Evolutionary conservation across 2,113 vertebrate genomes (phyloP).

Genomic region (Platichthys stellatus): DNA sequence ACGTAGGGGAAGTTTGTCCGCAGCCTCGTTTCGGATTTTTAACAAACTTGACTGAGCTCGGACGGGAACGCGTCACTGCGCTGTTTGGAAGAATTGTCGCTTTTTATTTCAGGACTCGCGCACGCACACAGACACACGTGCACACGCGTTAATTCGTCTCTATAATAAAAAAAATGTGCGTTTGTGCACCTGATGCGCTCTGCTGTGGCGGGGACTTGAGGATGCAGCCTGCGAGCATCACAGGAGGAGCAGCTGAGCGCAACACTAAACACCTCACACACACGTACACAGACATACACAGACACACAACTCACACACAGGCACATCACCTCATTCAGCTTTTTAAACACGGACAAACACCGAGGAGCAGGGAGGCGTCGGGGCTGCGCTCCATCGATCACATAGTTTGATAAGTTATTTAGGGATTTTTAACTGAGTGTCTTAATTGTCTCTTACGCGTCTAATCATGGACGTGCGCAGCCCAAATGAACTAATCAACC

Average conservation of each 20-base stretch:
- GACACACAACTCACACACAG: slow-evolving; percentile 1
- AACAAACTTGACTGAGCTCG: slow-evolving; percentile 56
- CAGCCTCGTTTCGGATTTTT: slow-evolving; percentile 17
- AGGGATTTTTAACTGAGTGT: slow-evolving; percentile 6
- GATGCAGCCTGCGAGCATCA: slow-evolving; percentile 66
- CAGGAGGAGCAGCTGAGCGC: not conserved
- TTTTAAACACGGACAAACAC: no score
- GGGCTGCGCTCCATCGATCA: not conserved
- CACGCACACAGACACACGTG: not conserved
- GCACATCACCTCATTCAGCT: not conserved
- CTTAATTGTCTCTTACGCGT: slow-evolving; percentile 55
- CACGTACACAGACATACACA: not conserved
- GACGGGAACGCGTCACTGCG: not conserved
- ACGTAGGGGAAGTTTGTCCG: slow-evolving; percentile 42
- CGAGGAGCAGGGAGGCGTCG: no score
- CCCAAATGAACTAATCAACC: slow-evolving; percentile 64
- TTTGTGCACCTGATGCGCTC: slow-evolving; percentile 77
- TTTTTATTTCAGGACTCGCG: no score
- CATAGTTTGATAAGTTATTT: slow-evolving; percentile 70
- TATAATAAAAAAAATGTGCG: slow-evolving; percentile 24
- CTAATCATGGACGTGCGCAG: slow-evolving; percentile 57
- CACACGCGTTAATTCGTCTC: not conserved
- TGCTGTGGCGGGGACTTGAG: slow-evolving; percentile 62
- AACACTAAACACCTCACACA: slow-evolving; percentile 6
- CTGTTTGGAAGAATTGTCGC: not conserved